Evolutionary conservation across 2,888 invertebrate genomes (phyloP), one percentile per base, ranked within the genome.

Genomic region (Sceliomorpha sp.): DNA sequence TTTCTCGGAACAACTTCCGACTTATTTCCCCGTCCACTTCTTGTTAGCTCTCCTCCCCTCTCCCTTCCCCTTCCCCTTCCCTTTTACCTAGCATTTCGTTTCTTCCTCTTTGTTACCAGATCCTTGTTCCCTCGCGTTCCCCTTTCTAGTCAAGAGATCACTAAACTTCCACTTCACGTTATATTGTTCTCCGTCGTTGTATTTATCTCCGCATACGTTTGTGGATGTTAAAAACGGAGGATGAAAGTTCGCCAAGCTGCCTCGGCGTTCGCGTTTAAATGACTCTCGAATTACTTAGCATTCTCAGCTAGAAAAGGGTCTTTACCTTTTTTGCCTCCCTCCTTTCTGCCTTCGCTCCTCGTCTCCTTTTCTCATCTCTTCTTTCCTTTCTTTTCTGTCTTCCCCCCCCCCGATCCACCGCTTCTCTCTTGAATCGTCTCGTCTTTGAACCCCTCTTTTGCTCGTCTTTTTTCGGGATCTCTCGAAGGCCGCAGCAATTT

Each of bases 241-340:
- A 29, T 3, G n/a, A n/a, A 29, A 14, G 29, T 29, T 14, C 6
- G 2, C 26, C 47, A 6, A 13, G 31, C 26, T 36, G 48, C 26
- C 37, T 9, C 12, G 2, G 20, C 14, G 15, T 5, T 20, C 9
- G 42, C 51, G 48, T 36, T 63, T 44, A 67, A 67, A 60, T 51
- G 55, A 67, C 55, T 44, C 53, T 67, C 59, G 32, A 58, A 59
- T 48, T 67, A 67, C 66, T 37, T 55, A 39, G 59, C 47, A 36
- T 66, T 53, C 40, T 40, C 13, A 3, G 58, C 32, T 26, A 59
- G 48, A 37, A 39, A 51, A 26, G 51, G 39, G 32, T 37, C 50
- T 44, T 14, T 7, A 5, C 8, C 26, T 39, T 50, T n/a, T 32
- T 36, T 29, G 24, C 7, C 36, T 42, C 45, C 14, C 10, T 10